Evolutionary conservation across 1,140 invertebrate species (phyloP), one percentile per base, ranked within the genome.

Genomic region (Panulirus ornatus): DNA sequence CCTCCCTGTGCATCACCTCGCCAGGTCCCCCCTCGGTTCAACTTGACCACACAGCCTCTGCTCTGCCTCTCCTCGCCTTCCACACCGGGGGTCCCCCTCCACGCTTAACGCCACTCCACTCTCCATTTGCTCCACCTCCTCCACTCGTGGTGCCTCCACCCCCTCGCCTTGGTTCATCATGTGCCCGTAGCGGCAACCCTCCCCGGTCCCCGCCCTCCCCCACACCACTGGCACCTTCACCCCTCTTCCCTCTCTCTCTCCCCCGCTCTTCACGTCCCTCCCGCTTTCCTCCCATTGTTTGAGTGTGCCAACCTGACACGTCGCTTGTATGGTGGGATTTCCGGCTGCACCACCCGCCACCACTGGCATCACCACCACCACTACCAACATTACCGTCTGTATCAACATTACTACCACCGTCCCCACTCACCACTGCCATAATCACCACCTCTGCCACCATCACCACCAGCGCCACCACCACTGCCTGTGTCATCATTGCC

Each of bases 241-340:
- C 63, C 19, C 58, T 40, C 81, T 66, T 51, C 81, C 42, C 78
- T 81, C 78, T 54, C 34, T 81, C 76, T 44, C 76, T 79, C 76
- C 38, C 63, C 63, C 63, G 3, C 82, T 58, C 16, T 54, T 14
- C 27, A 16, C 40, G 16, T n/a, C 54, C 14, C 54, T 66, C 81
- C 42, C 58, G 36, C 54, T 44, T 58, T 84, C 9, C 63, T 16
- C 22, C 38, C 42, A 51, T 47, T 79, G 44, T 54, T 16, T 19
- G 44, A 27, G 42, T 79, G 76, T 79, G 76, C 76, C 51, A 79
- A 44, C 30, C 42, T 51, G 30, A 79, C 76, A 79, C 76, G 42
- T 34, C 44, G 30, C 22, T n/a, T 27, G 40, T 51, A 27, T 5
- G 9, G 42, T 38, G 42, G 44, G 47, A 58, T 14, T 5, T 47